Conservation (phyloP, 2,888 invertebrate genomes). For the Dicycla oo region DNA sequence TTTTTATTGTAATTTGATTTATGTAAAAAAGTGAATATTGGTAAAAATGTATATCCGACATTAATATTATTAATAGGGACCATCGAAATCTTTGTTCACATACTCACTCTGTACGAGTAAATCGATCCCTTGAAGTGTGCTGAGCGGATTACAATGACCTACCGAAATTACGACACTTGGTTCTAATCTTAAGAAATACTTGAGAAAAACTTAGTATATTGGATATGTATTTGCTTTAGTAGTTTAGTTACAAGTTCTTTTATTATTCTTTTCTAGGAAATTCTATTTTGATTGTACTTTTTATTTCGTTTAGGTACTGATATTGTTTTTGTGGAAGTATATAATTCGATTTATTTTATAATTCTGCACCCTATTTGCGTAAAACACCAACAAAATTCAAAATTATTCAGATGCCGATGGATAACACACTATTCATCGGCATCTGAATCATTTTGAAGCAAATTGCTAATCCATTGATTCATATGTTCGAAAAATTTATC, state of each 20-base stretch:
- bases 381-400: no score
- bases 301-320: not conserved
- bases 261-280: not conserved
- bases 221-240: not conserved
- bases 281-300: conserved; percentile 11
- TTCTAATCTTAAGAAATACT: not conserved
- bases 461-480: no score
- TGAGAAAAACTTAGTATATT: conserved; percentile 27
- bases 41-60: no score
- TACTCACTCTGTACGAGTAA: conserved; percentile 2
- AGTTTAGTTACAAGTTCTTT: not conserved
- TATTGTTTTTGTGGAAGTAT: not conserved
- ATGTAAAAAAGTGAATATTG: no score
- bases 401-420: no score
- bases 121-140: conserved; percentile 40
- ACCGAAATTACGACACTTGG: conserved; percentile 35
- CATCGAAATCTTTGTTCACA: no score
- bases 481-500: no score
- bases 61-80: no score
- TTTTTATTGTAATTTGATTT: no score
- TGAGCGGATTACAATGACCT: conserved; percentile 41
- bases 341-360: not conserved
- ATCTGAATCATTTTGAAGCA: no score
- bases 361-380: not conserved
- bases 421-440: no score